Percentiles rank a stretch among this genome's conserved stretches.
Evolutionary conservation across 2,113 vertebrate genomes (phyloP).

Genomic region (Phalacrocorax aristotelis): DNA sequence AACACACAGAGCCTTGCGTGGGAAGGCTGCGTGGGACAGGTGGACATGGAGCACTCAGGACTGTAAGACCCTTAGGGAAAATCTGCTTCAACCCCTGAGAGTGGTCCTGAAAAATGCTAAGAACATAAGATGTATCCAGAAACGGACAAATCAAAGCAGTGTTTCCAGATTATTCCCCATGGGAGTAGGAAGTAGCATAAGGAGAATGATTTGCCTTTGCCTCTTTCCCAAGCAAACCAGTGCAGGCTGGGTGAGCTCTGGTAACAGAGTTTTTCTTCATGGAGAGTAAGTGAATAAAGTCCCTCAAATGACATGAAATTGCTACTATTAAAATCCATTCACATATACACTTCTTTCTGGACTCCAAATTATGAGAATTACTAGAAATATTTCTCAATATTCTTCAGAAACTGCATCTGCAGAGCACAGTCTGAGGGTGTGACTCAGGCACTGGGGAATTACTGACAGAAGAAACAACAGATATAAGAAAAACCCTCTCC

Average conservation of each 20-base stretch:
- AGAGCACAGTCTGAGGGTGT: neutral
- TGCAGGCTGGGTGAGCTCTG: neutral
- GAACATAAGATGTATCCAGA: neutral
- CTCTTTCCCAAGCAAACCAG: neutral
- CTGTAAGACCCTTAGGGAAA: neutral
- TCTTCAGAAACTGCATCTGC: neutral
- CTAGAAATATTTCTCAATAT: neutral
- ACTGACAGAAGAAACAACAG: neutral
- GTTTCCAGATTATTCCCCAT: neutral
- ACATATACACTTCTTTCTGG: neutral
- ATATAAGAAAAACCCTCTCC: neutral
- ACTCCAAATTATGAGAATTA: neutral
- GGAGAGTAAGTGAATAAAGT: neutral
- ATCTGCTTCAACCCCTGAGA: neutral
- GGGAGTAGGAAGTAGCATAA: neutral
- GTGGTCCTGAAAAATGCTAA: neutral
- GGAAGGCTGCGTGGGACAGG: neutral
- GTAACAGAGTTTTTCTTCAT: neutral
- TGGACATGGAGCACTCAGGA: neutral
- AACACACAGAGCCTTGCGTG: fast-evolving
- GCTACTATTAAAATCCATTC: neutral
- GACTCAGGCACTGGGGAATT: neutral
- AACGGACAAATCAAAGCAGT: neutral
- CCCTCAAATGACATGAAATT: neutral
- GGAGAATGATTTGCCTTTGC: neutral